These are phyloP conservation scores for Aegotheles bennettii DNA, from an alignment of 2,113 vertebrate genomes.

Conservation along the genomic window DNA sequence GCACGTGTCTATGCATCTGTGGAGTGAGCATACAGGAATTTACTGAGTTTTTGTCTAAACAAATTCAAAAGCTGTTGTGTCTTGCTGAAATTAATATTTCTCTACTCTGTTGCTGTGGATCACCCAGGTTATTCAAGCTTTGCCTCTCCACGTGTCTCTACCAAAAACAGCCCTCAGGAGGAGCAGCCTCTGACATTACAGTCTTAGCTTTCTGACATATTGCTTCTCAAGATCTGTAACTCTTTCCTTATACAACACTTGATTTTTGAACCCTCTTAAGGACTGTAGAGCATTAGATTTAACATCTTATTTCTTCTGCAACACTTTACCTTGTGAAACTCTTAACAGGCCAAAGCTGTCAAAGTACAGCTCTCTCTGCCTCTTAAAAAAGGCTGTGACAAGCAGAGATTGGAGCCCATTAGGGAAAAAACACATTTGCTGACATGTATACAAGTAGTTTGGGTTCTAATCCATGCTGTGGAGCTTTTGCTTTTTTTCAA, in stretches of 20 bases:
- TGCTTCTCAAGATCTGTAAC: neutral
- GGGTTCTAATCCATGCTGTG: neutral
- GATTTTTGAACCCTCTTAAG: neutral
- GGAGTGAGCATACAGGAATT: neutral
- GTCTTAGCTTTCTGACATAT: neutral
- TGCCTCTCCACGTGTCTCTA: neutral
- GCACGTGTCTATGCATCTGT: accelerated
- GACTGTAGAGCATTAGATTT: neutral
- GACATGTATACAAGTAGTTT: neutral
- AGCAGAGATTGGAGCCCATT: neutral
- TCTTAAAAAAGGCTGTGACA: neutral
- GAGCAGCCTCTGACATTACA: neutral
- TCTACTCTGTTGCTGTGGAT: neutral
- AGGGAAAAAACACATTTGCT: neutral
- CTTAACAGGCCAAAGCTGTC: neutral
- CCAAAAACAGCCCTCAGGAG: neutral
- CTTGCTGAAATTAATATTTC: neutral
- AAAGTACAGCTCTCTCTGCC: neutral
- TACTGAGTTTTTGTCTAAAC: neutral
- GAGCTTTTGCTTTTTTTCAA: neutral
- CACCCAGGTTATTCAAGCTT: neutral
- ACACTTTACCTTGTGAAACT: neutral
- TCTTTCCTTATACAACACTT: neutral
- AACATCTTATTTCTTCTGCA: neutral
- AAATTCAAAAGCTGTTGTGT: neutral